A percentile compares a stretch with the other conserved stretches of the same genome.
phyloP scores from a whole-genome alignment of 2,797 vertebrate species.

The Thalassophryne amazonica region DNA sequence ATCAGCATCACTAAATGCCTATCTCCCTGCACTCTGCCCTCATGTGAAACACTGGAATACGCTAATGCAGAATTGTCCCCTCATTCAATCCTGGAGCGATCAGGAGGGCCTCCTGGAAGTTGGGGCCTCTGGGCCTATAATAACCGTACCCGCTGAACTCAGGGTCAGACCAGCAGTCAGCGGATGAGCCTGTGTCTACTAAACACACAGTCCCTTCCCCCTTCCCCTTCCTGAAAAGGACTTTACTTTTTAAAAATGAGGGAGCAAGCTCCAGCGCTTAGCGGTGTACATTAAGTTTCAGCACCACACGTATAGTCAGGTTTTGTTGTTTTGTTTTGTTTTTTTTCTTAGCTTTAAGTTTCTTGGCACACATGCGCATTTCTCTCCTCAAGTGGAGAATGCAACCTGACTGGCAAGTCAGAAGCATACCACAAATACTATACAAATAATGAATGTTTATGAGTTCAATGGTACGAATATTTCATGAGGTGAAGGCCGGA shows the following conservation, averaged over 20 bases:
- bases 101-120: conserved; percentile 85
- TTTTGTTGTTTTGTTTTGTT: too few relatives aligned
- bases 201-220: conserved; percentile 67
- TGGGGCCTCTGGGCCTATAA: conserved; percentile 83
- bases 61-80: conserved; percentile 67
- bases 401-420: too few relatives aligned
- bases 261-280: conserved; percentile 5
- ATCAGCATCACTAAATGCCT: conserved; percentile 72
- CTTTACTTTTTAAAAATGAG: conserved; percentile 60
- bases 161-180: conserved; percentile 88
- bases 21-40: conserved; percentile 53
- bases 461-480: too few relatives aligned
- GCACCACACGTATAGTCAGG: too few relatives aligned
- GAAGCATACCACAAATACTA: neutral
- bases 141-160: conserved; percentile 78
- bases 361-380: too few relatives aligned
- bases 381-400: too few relatives aligned
- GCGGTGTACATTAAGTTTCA: conserved; percentile 11
- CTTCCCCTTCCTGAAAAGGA: conserved; percentile 44
- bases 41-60: conserved; percentile 78
- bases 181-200: conserved; percentile 78
- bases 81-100: conserved; percentile 83
- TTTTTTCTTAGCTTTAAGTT: too few relatives aligned
- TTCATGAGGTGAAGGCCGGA: too few relatives aligned
- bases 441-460: conserved; percentile 18